Evolutionary conservation across 2,888 invertebrate species (phyloP), one percentile per base, ranked within the genome.

Genomic region (Meteorus colon): DNA sequence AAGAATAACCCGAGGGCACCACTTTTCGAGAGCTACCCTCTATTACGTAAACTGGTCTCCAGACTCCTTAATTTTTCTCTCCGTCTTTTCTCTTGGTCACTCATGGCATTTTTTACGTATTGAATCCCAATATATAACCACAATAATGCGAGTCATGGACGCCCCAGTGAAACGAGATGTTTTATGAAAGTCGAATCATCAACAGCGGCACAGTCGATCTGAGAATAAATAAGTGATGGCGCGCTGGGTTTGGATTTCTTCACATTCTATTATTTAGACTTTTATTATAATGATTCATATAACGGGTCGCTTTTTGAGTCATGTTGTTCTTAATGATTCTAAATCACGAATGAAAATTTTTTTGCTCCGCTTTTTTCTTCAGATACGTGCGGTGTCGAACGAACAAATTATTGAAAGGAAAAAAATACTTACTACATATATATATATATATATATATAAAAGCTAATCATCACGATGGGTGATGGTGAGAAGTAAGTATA

Each of bases 11-110:
- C 51, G 62, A 59, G 77, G 81, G 77, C 73, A 74, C 77, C 73
- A 74, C 60, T 78, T 78, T 78, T 78, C 74, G 77, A 73, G 74
- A 73, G 74, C 72, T 77, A 78, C 74, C 76, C 69, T 76, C 74
- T 73, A 76, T 78, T 76, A 77, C 77, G 70, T 74, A 75, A 67
- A 73, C 71, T 34, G 51, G 37, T 51, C 45, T 66, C 34, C 19
- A 19, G 12, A 37, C 66, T 66, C 41, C 41, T 71, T 37, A 70
- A 24, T 66, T 60, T 72, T 59, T 19, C 70, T 67, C 69, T 69
- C 66, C 24, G 37, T 55, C 31, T 70, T 34, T 34, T 16, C 19
- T 19, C 34, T 12, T 10, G 19, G 31, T 51, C 34, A 59, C 59
- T 31, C 55, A 16, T 19, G 51, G 41, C 12, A 65, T 37, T 37